phyloP scores from a whole-genome alignment of 2,888 invertebrate genomes.

The Latrodectus elegans region DNA sequence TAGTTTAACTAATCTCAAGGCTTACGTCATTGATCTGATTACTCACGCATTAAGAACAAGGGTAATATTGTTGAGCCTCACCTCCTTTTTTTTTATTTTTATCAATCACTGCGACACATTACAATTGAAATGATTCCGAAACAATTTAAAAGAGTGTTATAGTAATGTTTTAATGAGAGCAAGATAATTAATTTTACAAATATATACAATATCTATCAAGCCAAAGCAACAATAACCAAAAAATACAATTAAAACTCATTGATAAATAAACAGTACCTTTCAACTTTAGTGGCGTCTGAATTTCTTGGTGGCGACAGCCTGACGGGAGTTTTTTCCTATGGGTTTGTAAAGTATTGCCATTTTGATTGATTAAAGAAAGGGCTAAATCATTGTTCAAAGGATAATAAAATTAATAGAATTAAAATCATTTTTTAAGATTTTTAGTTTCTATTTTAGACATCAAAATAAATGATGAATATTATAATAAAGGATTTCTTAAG shows the following conservation, averaged over 20 bases:
- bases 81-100: constrained; percentile 37
- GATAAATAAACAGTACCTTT: constrained; percentile 10
- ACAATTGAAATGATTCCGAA: background rate
- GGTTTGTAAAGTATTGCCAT: constrained; percentile 25
- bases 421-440: no score
- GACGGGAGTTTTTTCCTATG: constrained; percentile 47
- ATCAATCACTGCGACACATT: constrained; percentile 6
- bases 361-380: no score
- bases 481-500: no score
- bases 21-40: constrained; percentile 48
- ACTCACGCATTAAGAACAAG: constrained; percentile 62
- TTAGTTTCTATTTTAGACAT: no score
- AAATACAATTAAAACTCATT: no score
- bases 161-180: background rate
- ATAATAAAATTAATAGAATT: no score
- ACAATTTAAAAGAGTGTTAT: background rate
- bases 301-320: constrained; percentile 53
- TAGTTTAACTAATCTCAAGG: constrained; percentile 4
- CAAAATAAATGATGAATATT: no score
- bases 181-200: no score
- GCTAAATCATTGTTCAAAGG: no score
- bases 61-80: constrained; percentile 49
- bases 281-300: constrained; percentile 27
- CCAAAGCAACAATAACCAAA: no score
- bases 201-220: no score